Conservation (phyloP, 2,888 invertebrate genomes). For the Drosophila testacea region DNA sequence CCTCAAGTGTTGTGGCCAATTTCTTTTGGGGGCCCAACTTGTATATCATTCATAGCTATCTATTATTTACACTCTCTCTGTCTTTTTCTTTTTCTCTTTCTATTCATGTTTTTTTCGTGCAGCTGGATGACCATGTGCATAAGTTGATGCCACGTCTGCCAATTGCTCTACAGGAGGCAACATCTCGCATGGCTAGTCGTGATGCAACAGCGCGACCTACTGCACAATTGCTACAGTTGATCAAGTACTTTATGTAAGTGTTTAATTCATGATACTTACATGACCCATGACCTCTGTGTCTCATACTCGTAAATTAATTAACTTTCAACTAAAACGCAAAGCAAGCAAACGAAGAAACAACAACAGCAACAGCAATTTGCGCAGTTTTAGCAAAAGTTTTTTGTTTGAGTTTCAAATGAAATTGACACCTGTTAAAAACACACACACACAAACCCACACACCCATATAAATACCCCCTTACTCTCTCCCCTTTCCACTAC, state of each 20-base stretch:
- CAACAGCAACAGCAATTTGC: constrained; percentile 63
- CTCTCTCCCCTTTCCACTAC: too few relatives aligned
- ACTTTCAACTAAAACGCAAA: constrained; percentile 62
- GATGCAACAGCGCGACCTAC: constrained; percentile 95
- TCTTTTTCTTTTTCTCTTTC: background rate
- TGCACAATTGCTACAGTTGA: constrained; percentile 95
- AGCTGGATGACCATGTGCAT: constrained; percentile 94
- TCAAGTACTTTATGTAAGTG: constrained; percentile 95
- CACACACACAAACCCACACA: constrained; percentile 17
- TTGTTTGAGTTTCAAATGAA: constrained; percentile 77
- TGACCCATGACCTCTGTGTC: background rate
- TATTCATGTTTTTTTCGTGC: background rate
- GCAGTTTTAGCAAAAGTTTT: constrained; percentile 65
- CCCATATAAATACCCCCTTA: background rate
- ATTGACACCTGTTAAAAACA: constrained; percentile 77
- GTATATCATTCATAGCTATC: constrained; percentile 3
- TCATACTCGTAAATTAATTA: constrained; percentile 69
- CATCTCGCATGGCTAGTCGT: constrained; percentile 91
- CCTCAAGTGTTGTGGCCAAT: constrained; percentile 54
- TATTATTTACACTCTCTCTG: constrained; percentile 2
- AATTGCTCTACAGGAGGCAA: constrained; percentile 94
- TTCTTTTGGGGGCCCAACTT: constrained; percentile 16
- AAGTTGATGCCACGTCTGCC: constrained; percentile 93
- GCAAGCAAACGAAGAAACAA: constrained; percentile 43
- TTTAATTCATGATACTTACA: background rate